Evolutionary conservation across 2,797 vertebrate species (phyloP).

Genomic region (Notamacropus eugenii): DNA sequence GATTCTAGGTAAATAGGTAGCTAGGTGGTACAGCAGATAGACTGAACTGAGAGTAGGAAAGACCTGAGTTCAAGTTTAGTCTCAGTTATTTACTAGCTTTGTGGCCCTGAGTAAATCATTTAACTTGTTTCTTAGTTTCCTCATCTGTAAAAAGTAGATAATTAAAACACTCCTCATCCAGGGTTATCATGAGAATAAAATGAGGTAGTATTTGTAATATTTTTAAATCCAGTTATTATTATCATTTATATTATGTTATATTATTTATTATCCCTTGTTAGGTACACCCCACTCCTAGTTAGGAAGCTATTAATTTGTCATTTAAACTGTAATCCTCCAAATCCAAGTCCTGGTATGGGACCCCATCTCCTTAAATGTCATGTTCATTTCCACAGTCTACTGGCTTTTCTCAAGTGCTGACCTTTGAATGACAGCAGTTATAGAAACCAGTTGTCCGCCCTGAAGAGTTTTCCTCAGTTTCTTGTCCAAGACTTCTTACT

Average conservation of each 20-base stretch:
- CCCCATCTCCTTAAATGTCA: neutral
- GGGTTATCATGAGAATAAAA: neutral
- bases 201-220: neutral
- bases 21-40: neutral
- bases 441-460: neutral
- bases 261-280: neutral
- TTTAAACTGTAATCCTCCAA: neutral
- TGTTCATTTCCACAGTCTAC: neutral
- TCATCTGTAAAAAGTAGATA: neutral
- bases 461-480: neutral
- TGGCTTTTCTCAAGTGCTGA: neutral
- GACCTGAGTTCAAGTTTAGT: neutral
- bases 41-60: neutral
- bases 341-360: neutral
- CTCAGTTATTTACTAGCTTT: neutral
- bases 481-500: neutral
- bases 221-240: neutral
- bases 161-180: neutral
- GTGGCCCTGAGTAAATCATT: neutral
- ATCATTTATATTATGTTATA: neutral
- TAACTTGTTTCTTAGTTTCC: neutral
- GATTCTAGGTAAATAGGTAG: neutral
- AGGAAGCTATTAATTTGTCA: neutral
- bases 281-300: neutral
- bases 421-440: neutral